These are phyloP conservation scores for Ormyrus pomaceus DNA, from an alignment of 2,888 invertebrate genomes.

Conservation along the genomic window DNA sequence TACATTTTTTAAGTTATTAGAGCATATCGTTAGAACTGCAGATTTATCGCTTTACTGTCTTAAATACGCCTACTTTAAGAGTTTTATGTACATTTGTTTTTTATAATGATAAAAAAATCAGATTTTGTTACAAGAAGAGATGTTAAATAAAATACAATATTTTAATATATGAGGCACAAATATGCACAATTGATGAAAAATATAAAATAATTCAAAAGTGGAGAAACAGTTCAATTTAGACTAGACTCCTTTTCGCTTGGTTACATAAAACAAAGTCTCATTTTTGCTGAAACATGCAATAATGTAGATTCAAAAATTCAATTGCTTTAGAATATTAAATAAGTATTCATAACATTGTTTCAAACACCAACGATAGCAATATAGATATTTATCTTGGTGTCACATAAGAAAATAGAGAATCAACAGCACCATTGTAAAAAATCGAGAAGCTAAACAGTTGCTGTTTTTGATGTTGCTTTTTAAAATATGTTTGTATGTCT, in stretches of 20 bases:
- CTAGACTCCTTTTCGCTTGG: slow-evolving; percentile 47
- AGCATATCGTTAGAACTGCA: slow-evolving; percentile 30
- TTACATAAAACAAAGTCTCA: slow-evolving; percentile 45
- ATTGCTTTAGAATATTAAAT: slow-evolving; percentile 13
- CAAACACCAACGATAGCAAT: background rate
- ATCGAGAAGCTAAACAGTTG: slow-evolving; percentile 37
- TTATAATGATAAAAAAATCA: slow-evolving; percentile 34
- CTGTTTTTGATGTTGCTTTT: slow-evolving; percentile 33
- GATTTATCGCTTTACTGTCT: slow-evolving; percentile 7
- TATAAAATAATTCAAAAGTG: slow-evolving; percentile 45
- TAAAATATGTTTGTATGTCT: slow-evolving; percentile 42
- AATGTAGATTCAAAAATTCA: slow-evolving; percentile 14
- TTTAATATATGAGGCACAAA: slow-evolving; percentile 35
- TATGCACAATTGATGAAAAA: slow-evolving; percentile 27
- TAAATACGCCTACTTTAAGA: slow-evolving; percentile 15
- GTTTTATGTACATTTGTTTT: background rate
- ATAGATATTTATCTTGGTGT: slow-evolving; percentile 22
- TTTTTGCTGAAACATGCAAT: slow-evolving; percentile 24
- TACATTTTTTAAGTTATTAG: slow-evolving; percentile 28
- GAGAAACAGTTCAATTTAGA: slow-evolving; percentile 41
- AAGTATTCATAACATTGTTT: background rate
- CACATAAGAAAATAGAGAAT: slow-evolving; percentile 36
- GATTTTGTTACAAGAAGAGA: slow-evolving; percentile 27
- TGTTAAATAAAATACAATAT: slow-evolving; percentile 7
- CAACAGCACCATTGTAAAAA: slow-evolving; percentile 47